Evolutionary conservation across 1,140 invertebrate genomes (phyloP).

Genomic region (Agrilus planipennis): DNA sequence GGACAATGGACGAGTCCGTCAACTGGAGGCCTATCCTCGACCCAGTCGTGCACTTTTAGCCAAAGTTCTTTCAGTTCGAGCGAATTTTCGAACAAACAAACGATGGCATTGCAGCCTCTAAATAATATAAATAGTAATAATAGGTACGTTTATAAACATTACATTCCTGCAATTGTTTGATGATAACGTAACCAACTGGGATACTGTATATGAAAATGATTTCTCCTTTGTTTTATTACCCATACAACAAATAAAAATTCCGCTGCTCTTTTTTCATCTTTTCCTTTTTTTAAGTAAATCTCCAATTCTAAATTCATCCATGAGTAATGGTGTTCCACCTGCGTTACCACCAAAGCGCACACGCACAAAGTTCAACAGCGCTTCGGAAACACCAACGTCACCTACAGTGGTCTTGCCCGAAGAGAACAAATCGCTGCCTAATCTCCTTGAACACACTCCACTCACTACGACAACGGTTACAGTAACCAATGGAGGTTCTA

Average conservation of each 20-base stretch:
- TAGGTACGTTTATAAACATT: conserved; percentile 25
- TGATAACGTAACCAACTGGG: neutral
- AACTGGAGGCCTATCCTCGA: conserved; percentile 32
- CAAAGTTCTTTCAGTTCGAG: conserved; percentile 25
- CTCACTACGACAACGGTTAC: conserved; percentile 9
- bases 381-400: conserved; percentile 34
- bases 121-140: conserved; percentile 35
- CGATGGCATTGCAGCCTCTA: conserved; percentile 35
- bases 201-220: too few species aligned
- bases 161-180: neutral
- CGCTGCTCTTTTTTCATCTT: too few species aligned
- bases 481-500: neutral
- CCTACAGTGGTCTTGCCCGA: conserved; percentile 13
- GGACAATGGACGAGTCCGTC: conserved; percentile 47
- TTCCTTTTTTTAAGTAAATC: too few species aligned
- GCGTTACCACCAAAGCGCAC: conserved; percentile 62
- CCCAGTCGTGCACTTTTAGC: conserved; percentile 48
- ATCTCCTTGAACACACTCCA: conserved; percentile 29
- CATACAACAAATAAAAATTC: too few species aligned
- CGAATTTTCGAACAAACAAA: conserved; percentile 28
- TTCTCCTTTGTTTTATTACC: too few species aligned
- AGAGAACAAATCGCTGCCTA: conserved; percentile 23
- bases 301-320: conserved; percentile 8
- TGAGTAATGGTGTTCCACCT: conserved; percentile 40
- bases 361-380: conserved; percentile 14